These are phyloP conservation scores for Drosophila busckii DNA, from an alignment of 1,140 invertebrate species.

Conservation along the genomic window DNA sequence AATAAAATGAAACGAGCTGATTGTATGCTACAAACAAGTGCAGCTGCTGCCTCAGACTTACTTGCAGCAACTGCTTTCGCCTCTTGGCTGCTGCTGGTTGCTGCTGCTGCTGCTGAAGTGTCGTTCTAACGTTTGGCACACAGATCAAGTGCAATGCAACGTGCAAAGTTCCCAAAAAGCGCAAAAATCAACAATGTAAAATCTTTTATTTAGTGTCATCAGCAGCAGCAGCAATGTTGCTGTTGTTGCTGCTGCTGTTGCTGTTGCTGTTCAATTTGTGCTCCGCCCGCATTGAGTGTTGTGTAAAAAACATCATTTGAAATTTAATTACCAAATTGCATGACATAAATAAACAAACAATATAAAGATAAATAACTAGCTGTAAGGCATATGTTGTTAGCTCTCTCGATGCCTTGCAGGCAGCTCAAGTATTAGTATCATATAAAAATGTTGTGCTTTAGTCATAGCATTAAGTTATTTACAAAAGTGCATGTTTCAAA, in stretches of 20 bases:
- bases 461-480: too few species aligned
- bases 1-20: constrained; percentile 76
- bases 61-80: too few species aligned
- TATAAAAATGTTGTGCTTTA: too few species aligned
- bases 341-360: constrained; percentile 27
- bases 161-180: constrained; percentile 72
- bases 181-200: constrained; percentile 76
- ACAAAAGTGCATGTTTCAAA: too few species aligned
- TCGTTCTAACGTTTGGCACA: constrained; percentile 73
- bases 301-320: constrained; percentile 45
- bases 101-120: constrained; percentile 52
- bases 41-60: constrained; percentile 44
- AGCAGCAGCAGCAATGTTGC: constrained; percentile 39
- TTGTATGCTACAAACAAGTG: constrained; percentile 74
- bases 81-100: neutral
- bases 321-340: constrained; percentile 72
- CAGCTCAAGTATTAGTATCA: too few species aligned
- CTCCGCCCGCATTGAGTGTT: constrained; percentile 29
- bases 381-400: too few species aligned
- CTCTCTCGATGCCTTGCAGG: too few species aligned
- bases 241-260: constrained; percentile 14
- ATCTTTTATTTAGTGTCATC: constrained; percentile 77
- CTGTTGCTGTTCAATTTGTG: constrained; percentile 34
- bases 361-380: neutral
- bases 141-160: constrained; percentile 76